Conservation (phyloP, 1,140 invertebrate genomes). For the Apis cerana region DNA sequence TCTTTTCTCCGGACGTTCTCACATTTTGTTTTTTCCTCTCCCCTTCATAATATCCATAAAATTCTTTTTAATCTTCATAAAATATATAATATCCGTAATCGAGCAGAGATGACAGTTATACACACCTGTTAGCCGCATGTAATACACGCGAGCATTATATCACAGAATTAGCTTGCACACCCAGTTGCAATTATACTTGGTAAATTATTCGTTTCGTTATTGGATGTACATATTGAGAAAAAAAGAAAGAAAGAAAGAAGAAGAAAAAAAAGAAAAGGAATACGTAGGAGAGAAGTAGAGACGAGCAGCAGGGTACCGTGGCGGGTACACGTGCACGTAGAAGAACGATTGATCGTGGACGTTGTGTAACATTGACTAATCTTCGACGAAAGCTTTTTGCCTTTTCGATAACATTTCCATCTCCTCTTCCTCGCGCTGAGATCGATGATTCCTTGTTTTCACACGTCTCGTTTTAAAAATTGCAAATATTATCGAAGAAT, state of each 20-base stretch:
- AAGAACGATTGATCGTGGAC: constrained; percentile 9
- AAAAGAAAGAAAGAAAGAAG: no score
- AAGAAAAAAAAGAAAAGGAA: no score
- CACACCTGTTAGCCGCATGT: constrained; percentile 5
- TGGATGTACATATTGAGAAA: neutral
- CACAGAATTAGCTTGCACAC: neutral
- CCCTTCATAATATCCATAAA: neutral
- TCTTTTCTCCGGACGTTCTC: neutral
- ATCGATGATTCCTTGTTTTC: neutral
- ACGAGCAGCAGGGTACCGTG: no score
- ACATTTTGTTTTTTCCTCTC: neutral
- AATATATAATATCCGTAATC: no score
- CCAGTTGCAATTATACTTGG: constrained; percentile 10
- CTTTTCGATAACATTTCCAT: neutral
- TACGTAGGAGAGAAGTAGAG: no score
- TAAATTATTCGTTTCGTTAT: constrained; percentile 16
- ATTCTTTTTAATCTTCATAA: neutral
- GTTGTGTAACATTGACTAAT: constrained; percentile 15
- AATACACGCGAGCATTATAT: constrained; percentile 30
- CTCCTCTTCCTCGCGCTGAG: neutral
- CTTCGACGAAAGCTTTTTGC: constrained; percentile 17
- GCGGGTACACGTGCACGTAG: neutral
- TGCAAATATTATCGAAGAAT: no score
- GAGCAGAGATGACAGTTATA: neutral
- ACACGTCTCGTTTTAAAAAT: no score